Percentiles rank a stretch among this genome's conserved stretches.
These are phyloP conservation scores for Lophius americanus DNA, from an alignment of 2,797 vertebrate species.

Conservation along the genomic window DNA sequence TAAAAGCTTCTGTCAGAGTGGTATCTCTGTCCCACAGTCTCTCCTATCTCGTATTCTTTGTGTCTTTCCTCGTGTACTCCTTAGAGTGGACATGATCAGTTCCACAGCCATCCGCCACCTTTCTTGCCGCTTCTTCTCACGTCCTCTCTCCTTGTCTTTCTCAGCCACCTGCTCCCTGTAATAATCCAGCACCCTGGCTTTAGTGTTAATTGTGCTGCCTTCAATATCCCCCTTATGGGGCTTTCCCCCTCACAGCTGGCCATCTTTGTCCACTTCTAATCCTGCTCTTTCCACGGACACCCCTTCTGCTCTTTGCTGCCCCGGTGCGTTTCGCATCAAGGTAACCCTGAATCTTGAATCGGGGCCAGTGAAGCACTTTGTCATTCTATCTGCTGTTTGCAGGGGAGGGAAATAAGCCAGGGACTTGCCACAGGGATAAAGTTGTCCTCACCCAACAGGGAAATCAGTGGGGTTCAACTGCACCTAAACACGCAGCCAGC, in stretches of 20 bases:
- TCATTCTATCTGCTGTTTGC: slow-evolving; percentile 37
- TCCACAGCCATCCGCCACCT: slow-evolving; percentile 59
- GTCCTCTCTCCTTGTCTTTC: slow-evolving; percentile 27
- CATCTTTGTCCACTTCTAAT: slow-evolving; percentile 49
- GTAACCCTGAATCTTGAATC: slow-evolving; percentile 41
- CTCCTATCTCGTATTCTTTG: slow-evolving; percentile 6
- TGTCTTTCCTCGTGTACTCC: slow-evolving; percentile 12
- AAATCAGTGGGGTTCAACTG: slow-evolving; percentile 58
- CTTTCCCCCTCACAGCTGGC: slow-evolving; percentile 51
- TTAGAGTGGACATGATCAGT: slow-evolving; percentile 15
- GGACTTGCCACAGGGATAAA: slow-evolving; percentile 67
- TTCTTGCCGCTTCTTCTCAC: slow-evolving; percentile 31
- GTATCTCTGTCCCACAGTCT: not conserved
- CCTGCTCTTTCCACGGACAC: not conserved
- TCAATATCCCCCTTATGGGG: slow-evolving; percentile 23
- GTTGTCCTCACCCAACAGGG: slow-evolving; percentile 64
- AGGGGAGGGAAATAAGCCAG: slow-evolving; percentile 49
- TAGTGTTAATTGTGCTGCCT: slow-evolving; percentile 54
- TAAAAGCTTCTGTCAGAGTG: not conserved
- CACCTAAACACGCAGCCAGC: slow-evolving; percentile 55
- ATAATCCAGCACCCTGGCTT: slow-evolving; percentile 48
- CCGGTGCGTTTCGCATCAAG: slow-evolving; percentile 35
- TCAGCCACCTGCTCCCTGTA: slow-evolving; percentile 63
- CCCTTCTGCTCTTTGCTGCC: slow-evolving; percentile 32
- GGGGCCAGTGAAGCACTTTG: slow-evolving; percentile 34